Evolutionary conservation across 2,888 invertebrate genomes (phyloP).

Genomic region (Epistrophe eligans): DNA sequence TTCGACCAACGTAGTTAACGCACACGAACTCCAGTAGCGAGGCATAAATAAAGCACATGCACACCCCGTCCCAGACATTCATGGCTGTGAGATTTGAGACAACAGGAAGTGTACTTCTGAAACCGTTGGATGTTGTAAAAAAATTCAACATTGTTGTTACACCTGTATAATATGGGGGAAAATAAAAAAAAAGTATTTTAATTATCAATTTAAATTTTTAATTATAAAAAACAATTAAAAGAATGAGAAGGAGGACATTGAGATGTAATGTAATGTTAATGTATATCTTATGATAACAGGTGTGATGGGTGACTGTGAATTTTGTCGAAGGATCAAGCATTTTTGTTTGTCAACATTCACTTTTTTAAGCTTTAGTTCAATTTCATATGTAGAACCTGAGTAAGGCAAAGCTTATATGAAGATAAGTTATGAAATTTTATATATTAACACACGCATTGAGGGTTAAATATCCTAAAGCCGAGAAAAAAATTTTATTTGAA

Average conservation of each 20-base stretch:
- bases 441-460: too few species aligned
- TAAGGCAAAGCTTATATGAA: not conserved
- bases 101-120: conserved; percentile 95
- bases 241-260: not conserved
- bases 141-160: conserved; percentile 99
- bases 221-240: conserved; percentile 4
- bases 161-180: conserved; percentile 86
- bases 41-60: conserved; percentile 98
- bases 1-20: conserved; percentile 97
- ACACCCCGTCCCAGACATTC: conserved; percentile 98
- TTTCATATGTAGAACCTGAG: not conserved
- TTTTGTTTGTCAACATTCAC: not conserved
- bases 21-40: conserved; percentile 97
- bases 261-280: not conserved
- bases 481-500: too few species aligned
- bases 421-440: too few species aligned
- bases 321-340: conserved; percentile 17
- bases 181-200: not conserved
- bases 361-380: not conserved
- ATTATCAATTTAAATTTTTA: not conserved
- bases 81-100: conserved; percentile 97
- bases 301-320: not conserved
- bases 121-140: conserved; percentile 97
- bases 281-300: conserved; percentile 5
- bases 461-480: too few species aligned